phyloP scores from a whole-genome alignment of 2,113 vertebrate species.

The Lagopus leucura region DNA sequence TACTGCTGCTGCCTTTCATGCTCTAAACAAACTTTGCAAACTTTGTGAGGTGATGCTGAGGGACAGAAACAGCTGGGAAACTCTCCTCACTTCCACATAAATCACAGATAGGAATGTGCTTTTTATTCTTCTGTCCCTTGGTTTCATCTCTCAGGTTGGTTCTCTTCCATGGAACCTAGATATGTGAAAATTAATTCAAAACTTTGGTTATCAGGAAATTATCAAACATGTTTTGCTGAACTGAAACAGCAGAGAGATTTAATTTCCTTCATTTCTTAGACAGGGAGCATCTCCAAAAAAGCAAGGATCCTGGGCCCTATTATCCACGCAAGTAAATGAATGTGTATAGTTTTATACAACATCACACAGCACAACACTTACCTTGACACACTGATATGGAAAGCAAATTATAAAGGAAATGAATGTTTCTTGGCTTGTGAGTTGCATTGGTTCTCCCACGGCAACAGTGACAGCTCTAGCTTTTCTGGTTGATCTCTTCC shows the following conservation, averaged over 20 bases:
- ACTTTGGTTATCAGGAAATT: background rate
- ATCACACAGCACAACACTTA: background rate
- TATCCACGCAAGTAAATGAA: background rate
- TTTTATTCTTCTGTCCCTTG: background rate
- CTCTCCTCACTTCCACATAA: background rate
- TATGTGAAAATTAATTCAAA: background rate
- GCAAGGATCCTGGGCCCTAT: background rate
- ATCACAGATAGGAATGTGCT: background rate
- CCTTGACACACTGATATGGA: background rate
- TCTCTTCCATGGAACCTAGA: background rate
- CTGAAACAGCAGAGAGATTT: background rate
- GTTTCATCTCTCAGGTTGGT: rapidly evolving
- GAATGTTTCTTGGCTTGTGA: background rate
- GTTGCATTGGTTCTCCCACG: background rate
- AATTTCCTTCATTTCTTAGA: background rate
- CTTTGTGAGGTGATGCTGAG: background rate
- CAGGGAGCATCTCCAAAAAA: background rate
- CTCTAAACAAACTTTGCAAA: background rate
- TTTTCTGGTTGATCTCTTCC: background rate
- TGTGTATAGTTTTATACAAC: background rate
- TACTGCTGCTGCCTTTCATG: background rate
- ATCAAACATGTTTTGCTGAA: background rate
- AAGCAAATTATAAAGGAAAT: background rate
- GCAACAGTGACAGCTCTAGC: background rate
- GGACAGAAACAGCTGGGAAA: background rate